These are phyloP conservation scores for Lampris incognitus DNA, from an alignment of 2,113 vertebrate genomes.

Conservation along the genomic window DNA sequence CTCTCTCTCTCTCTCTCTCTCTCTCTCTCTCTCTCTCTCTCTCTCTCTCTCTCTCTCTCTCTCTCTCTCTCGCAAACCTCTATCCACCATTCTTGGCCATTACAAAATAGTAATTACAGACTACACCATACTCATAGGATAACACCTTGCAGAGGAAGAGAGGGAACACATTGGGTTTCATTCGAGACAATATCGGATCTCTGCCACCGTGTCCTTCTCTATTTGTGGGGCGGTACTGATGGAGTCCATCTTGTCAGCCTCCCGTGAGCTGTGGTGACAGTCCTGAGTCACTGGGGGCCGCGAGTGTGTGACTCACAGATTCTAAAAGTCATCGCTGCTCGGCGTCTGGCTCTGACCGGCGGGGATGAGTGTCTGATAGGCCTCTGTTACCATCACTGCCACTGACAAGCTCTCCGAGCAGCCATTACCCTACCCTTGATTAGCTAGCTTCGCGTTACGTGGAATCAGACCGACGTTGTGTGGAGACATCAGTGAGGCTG, in stretches of 20 bases:
- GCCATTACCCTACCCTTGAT: constrained; percentile 24
- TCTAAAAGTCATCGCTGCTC: constrained; percentile 67
- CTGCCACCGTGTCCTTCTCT: constrained; percentile 60
- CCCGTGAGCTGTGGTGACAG: constrained; percentile 68
- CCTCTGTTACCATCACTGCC: constrained; percentile 46
- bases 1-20: no score
- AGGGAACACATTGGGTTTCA: constrained; percentile 25
- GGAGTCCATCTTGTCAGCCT: constrained; percentile 66
- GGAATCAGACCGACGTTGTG: constrained; percentile 22
- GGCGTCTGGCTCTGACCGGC: constrained; percentile 45
- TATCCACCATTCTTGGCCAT: no score
- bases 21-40: no score
- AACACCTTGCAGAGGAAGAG: constrained; percentile 6
- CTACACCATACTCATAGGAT: constrained; percentile 2
- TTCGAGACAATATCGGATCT: constrained; percentile 46
- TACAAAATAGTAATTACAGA: no score
- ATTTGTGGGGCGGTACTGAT: constrained; percentile 64
- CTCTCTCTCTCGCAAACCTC: no score
- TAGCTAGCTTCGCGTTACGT: constrained; percentile 11
- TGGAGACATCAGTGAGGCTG: background rate
- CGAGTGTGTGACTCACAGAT: constrained; percentile 71
- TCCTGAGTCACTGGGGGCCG: constrained; percentile 66
- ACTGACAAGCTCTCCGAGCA: constrained; percentile 40
- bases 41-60: no score
- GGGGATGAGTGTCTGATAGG: constrained; percentile 54